These are phyloP conservation scores for Holacanthus passer DNA, from an alignment of 2,113 vertebrate genomes.

Conservation along the genomic window DNA sequence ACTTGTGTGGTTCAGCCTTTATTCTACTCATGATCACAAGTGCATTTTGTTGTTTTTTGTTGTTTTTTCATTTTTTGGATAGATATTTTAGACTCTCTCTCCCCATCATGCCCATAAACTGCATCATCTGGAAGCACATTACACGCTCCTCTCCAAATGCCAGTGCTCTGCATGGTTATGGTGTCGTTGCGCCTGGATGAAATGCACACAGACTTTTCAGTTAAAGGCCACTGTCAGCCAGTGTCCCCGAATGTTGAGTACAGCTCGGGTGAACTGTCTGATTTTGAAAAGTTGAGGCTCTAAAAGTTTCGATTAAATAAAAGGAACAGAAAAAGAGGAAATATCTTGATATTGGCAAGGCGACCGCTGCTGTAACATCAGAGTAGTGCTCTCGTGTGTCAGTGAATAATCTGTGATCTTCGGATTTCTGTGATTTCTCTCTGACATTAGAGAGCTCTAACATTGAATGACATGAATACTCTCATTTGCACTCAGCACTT, in stretches of 20 bases:
- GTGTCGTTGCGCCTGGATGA: constrained; percentile 16
- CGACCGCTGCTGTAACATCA: not conserved
- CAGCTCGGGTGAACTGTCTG: constrained; percentile 35
- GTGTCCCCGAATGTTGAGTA: constrained; percentile 10
- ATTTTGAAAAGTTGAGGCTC: constrained; percentile 34
- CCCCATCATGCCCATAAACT: constrained; percentile 28
- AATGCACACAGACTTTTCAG: constrained; percentile 45
- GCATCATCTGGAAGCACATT: constrained; percentile 50
- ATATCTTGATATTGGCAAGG: not conserved
- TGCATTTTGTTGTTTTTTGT: not conserved
- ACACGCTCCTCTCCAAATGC: constrained; percentile 63
- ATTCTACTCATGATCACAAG: not conserved
- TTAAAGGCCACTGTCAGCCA: constrained; percentile 64
- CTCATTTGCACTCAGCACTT: constrained; percentile 11
- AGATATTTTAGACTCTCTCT: constrained; percentile 9
- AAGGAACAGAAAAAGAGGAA: not conserved
- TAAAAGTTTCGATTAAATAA: constrained; percentile 19
- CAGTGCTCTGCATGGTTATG: constrained; percentile 35
- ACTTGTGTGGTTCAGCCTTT: not conserved
- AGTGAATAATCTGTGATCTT: constrained; percentile 20
- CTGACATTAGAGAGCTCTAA: constrained; percentile 6
- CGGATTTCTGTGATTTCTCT: constrained; percentile 5
- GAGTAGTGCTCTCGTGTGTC: not conserved
- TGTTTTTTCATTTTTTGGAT: not conserved
- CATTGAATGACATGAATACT: not conserved